Base-by-base conservation (phyloP, 2,797 vertebrate genomes). In the Cossypha niveicapilla region DNA sequence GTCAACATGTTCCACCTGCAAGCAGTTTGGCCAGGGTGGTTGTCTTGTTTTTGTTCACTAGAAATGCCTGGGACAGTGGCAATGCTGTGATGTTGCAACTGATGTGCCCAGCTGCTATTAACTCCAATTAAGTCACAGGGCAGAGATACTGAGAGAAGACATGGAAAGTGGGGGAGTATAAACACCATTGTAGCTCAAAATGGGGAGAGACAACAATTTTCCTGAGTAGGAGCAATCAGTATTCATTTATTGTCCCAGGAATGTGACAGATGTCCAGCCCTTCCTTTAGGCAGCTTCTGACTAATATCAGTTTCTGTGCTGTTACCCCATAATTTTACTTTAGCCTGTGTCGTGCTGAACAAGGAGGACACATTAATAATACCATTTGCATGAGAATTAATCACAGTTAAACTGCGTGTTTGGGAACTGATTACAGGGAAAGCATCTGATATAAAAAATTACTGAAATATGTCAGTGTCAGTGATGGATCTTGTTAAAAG, bases 281-380 rank as follows among this genome's bases (percentile, higher is more conserved):
- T 91, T 89, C 75, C 92, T 91, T 88, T 76, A 85, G 81, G 81
- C 91, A 80, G 62, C 25, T 56, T 93, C 89, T 95, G 88, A 89
- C 88, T 93, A 91, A 83, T 79, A 87, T 19, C 86, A 67, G 68
- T 89, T 85, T 92, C 88, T 82, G 53, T 87, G 93, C 77, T 94
- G 48, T 88, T 94, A 93, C 71, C 80, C 88, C 90, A 22, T 94
- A 88, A 90, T 96, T 95, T 80, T 57, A 67, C 47, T 85, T 74
- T 77, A 88, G 88, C 81, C 77, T 91, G 32, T 11, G 13, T 91
- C 47, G 45, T 76, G 19, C 78, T 89, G 74, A 93, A 42, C 68
- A 61, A 88, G 92, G 86, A 95, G 65, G 72, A 70, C 44, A 51
- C 2, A 6, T 87, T 95, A 94, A 89, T 92, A 85, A 77, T 47